Evolutionary conservation across 2,113 vertebrate genomes (phyloP), one percentile per base, ranked within the genome.

Genomic region (Tachysurus fulvidraco): DNA sequence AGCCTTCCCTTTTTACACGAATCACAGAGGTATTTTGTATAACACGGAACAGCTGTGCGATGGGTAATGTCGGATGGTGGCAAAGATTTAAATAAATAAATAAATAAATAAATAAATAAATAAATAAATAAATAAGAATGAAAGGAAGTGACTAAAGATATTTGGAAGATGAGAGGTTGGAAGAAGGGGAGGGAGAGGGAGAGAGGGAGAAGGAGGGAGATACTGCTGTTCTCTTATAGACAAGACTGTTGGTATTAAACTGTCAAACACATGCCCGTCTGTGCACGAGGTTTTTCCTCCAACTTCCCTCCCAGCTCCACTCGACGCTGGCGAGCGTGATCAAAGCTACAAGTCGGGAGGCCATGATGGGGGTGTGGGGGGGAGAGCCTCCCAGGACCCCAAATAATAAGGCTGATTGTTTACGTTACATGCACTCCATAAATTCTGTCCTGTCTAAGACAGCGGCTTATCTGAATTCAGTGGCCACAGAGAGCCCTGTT

Each of bases 231-330:
- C 80, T 52, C 30, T 87, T 87, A 65, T 44, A 12, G 81, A 60
- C 57, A 36, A 84, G 89, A 86, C 59, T 81, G 84, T 87, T 86
- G 77, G 89, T 85, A 90, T 91, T 90, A 91, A 91, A 90, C 85
- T 87, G 90, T 92, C 91, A 91, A 93, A 91, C 90, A 90, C 89
- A 84, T 77, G 88, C 85, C 81, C 3, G 83, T 89, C 89, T 85
- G 87, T 87, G 83, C 55, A 41, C 89, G 77, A 85, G 84, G 50
- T 71, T 86, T 85, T 74, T 84, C 77, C 46, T 88, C 64, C 21
- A 86, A 84, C 81, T 23, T 84, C 87, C 79, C 78, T 82, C 85
- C 76, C 83, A 30, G 62, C 67, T 81, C 85, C 17, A 59, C 77
- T 86, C 44, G 41, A 87, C 81, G 88, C 55, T 52, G 78, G 65